Conservation (phyloP, 2,113 vertebrate genomes). For the Phyllostomus discolor region DNA sequence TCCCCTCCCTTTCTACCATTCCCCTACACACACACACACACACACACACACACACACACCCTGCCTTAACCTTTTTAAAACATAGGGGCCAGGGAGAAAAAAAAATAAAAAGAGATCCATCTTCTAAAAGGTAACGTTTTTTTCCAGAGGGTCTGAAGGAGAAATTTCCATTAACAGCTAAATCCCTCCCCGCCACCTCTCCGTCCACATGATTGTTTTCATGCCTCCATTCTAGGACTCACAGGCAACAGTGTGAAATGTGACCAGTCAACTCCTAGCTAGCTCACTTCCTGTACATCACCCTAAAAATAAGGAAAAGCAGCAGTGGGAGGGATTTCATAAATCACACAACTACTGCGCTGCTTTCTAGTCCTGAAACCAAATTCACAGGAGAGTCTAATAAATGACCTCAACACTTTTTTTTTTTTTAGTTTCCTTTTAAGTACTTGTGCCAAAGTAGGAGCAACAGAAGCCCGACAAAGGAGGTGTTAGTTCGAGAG, state of each 20-base stretch:
- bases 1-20: background rate
- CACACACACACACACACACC: background rate
- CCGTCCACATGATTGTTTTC: background rate
- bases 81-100: conserved; percentile 30
- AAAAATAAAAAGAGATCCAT: conserved; percentile 5
- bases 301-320: conserved; percentile 51
- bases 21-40: background rate
- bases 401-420: conserved; percentile 73
- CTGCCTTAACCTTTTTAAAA: conserved; percentile 55
- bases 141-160: conserved; percentile 51
- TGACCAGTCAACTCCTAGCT: conserved; percentile 55
- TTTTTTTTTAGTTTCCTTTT: conserved; percentile 63
- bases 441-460: conserved; percentile 69
- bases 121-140: conserved; percentile 58
- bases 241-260: background rate
- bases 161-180: conserved; percentile 64
- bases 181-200: background rate
- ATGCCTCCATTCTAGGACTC: background rate
- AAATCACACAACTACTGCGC: conserved; percentile 62
- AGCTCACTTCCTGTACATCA: conserved; percentile 42
- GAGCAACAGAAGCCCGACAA: conserved; percentile 68
- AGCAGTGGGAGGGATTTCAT: conserved; percentile 66
- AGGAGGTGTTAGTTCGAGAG: conserved; percentile 51
- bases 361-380: conserved; percentile 69
- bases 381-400: conserved; percentile 73